Evolutionary conservation across 2,888 invertebrate genomes (phyloP).

Genomic region (Norana najaformis): DNA sequence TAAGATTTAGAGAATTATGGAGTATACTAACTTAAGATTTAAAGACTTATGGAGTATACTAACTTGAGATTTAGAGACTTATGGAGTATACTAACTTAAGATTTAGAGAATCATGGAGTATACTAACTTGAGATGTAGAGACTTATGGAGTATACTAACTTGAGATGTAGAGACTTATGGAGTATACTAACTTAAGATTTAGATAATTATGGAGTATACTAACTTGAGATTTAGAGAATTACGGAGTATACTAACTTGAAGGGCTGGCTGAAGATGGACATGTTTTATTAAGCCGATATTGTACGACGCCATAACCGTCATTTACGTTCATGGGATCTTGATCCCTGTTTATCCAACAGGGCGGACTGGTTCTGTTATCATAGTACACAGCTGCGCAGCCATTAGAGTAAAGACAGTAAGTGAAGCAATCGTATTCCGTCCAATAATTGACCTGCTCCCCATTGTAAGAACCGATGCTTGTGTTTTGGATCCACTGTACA

Average conservation of each 20-base stretch:
- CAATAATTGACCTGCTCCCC: slow-evolving; percentile 15
- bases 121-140: too few relatives aligned
- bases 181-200: neutral
- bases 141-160: too few relatives aligned
- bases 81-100: too few relatives aligned
- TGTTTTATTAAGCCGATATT: neutral
- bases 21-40: too few relatives aligned
- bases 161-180: too few relatives aligned
- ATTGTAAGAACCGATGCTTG: neutral
- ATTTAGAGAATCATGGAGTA: too few relatives aligned
- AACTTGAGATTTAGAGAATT: neutral
- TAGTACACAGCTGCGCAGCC: neutral
- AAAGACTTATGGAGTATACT: too few relatives aligned
- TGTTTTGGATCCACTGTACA: neutral
- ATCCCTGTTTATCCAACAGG: neutral
- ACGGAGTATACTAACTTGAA: neutral
- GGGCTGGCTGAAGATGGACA: neutral
- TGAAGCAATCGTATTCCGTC: slow-evolving; percentile 25
- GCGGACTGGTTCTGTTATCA: neutral
- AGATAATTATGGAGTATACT: neutral
- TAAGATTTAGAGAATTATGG: too few relatives aligned
- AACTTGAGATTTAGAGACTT: too few relatives aligned
- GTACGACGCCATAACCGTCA: neutral
- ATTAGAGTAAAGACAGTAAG: neutral
- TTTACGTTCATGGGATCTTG: neutral